Conservation (phyloP, 2,113 vertebrate species). For the Sialia sialis region DNA sequence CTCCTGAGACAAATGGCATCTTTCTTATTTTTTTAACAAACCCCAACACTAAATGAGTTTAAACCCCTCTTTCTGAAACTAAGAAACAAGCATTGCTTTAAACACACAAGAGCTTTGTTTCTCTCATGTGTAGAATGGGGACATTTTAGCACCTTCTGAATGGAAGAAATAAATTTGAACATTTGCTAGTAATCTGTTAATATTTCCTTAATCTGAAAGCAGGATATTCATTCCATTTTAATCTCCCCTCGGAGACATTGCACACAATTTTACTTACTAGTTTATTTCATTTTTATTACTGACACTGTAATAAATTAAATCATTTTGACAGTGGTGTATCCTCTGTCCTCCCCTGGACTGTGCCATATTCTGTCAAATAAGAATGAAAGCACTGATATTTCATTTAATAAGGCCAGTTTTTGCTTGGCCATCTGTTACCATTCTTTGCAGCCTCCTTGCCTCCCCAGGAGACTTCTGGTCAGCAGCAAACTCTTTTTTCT, state of each 20-base stretch:
- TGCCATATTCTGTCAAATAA: not conserved
- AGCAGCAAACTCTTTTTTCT: not conserved
- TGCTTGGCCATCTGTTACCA: conserved; percentile 28
- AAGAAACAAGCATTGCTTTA: not conserved
- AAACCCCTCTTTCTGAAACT: not conserved
- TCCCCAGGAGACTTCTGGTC: conserved; percentile 4
- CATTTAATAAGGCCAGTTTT: not conserved
- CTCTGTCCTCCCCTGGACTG: not conserved
- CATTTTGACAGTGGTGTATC: not conserved
- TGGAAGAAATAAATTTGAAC: not conserved
- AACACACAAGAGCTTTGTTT: not conserved
- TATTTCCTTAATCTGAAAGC: not conserved
- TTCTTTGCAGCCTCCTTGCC: not conserved
- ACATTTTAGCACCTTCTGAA: not conserved
- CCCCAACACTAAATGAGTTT: not conserved
- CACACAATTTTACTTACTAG: not conserved
- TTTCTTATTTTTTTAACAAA: not conserved
- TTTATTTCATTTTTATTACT: not conserved
- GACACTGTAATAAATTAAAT: not conserved
- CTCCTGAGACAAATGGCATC: not conserved
- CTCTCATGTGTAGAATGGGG: not conserved
- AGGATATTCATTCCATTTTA: not conserved
- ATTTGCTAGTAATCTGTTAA: not conserved
- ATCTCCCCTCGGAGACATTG: not conserved
- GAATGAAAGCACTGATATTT: not conserved